Conservation (phyloP, 2,113 vertebrate genomes). For the Mesembrinibis cayennensis region DNA sequence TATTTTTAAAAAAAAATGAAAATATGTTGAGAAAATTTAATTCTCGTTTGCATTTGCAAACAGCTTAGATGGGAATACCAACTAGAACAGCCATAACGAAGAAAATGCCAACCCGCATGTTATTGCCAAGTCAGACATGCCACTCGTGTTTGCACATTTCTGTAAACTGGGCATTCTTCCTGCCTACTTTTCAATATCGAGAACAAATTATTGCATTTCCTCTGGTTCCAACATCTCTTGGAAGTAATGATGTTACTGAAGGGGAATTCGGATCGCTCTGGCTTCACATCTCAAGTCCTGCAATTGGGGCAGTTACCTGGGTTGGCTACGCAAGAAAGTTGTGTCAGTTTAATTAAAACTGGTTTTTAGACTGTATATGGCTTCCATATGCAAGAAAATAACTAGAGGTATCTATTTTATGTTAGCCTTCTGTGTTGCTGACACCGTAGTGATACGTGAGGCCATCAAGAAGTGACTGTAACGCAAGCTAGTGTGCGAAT, state of each 20-base stretch:
- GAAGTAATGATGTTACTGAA: neutral
- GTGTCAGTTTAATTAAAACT: neutral
- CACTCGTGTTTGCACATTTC: neutral
- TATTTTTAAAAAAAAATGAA: neutral
- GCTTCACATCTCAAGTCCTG: neutral
- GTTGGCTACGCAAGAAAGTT: neutral
- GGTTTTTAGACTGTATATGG: neutral
- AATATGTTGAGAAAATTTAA: neutral
- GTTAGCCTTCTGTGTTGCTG: neutral
- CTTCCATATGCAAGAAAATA: neutral
- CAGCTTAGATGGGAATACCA: neutral
- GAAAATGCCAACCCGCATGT: neutral
- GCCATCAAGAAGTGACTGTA: neutral
- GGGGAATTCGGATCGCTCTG: neutral
- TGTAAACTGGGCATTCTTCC: neutral
- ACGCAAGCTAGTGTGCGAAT: neutral
- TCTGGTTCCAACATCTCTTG: neutral
- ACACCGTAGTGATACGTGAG: neutral
- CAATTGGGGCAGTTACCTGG: neutral
- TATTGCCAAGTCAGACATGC: neutral
- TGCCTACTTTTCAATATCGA: neutral
- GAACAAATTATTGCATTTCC: neutral
- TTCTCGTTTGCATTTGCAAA: neutral
- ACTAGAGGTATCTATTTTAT: neutral
- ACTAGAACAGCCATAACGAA: neutral